phyloP scores from a whole-genome alignment of 1,140 invertebrate genomes.

The Euwallacea similis region DNA sequence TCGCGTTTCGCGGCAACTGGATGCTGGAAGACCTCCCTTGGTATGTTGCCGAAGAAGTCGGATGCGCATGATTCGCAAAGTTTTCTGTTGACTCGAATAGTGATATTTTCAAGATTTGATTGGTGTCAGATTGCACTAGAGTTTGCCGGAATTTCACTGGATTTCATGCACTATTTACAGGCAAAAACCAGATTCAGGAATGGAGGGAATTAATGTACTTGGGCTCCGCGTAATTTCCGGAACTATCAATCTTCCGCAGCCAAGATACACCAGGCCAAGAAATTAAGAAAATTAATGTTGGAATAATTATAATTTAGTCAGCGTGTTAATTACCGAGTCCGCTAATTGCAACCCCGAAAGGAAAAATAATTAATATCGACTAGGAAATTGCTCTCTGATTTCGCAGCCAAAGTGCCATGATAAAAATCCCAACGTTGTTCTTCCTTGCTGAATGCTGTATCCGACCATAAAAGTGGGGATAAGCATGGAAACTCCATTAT shows the following conservation, averaged over 20 bases:
- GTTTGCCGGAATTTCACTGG: no score
- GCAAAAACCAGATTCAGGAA: no score
- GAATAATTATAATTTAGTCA: slow-evolving; percentile 33
- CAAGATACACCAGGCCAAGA: neutral
- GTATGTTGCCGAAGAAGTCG: slow-evolving; percentile 18
- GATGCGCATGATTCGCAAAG: slow-evolving; percentile 19
- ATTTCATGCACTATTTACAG: no score
- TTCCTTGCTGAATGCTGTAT: slow-evolving; percentile 6
- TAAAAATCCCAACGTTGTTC: no score
- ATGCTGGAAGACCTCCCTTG: slow-evolving; percentile 38
- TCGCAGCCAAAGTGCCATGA: no score
- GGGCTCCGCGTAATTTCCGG: no score
- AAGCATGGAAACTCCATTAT: slow-evolving; percentile 38
- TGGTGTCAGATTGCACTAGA: no score
- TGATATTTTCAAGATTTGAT: no score
- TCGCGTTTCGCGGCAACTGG: slow-evolving; percentile 41
- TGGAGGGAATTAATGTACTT: no score
- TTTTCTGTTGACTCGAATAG: no score
- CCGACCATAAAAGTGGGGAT: slow-evolving; percentile 26
- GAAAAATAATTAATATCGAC: slow-evolving; percentile 34
- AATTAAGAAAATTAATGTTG: slow-evolving; percentile 36
- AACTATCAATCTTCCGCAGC: no score
- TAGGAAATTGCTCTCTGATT: no score
- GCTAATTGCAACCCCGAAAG: slow-evolving; percentile 24
- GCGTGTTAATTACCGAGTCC: slow-evolving; percentile 28